Evolutionary conservation across 53 echinoderm and acorn worm genomes (phyloP), one percentile per base, ranked within the genome.

Genomic region (Astropecten irregularis): DNA sequence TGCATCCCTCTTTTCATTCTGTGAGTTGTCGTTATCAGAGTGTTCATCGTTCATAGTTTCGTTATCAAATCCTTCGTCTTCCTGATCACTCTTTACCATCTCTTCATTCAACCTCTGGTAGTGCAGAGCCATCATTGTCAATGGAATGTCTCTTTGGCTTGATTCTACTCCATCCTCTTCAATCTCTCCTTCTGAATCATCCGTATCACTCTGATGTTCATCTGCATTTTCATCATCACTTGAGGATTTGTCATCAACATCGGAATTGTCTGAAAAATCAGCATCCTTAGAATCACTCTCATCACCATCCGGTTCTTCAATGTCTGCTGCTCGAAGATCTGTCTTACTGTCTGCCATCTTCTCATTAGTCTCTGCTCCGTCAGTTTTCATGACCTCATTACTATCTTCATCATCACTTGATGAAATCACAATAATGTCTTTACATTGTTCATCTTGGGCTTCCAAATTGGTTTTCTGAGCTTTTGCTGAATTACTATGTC

Each of bases 101-200:
- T 55, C 69, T 61, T 66, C 49, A 63, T 82, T 63, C 34, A 82
- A 23, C 36, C 51, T 44, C 42, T 40, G 49, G 50, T 63, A 82
- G 62, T 63, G 82, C 15, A 65, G 49, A 35, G 82, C 63, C 47
- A 65, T 65, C 63, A 63, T 82, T 1, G 64, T 48, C 65, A 63
- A 19, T 7, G 63, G 82, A 32, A 65, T 57, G 82, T 65, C 82
- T 4, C n/a, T 31, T 35, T 39, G 54, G 42, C 16, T 70, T 9
- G 40, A 3, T 69, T 28, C 56, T 18, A 27, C 61, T 28, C 26
- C 26, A 18, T 64, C 66, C 4, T 59, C 37, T 15, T 37, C 66
- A 28, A 76, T n/a, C 19, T 50, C 66, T 44, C 22, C 58, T 16
- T 73, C 74, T 10, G 65, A 31, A 33, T 13, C 9, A 52, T 66